phyloP scores from a whole-genome alignment of 2,113 vertebrate genomes.

The Vulpes vulpes region DNA sequence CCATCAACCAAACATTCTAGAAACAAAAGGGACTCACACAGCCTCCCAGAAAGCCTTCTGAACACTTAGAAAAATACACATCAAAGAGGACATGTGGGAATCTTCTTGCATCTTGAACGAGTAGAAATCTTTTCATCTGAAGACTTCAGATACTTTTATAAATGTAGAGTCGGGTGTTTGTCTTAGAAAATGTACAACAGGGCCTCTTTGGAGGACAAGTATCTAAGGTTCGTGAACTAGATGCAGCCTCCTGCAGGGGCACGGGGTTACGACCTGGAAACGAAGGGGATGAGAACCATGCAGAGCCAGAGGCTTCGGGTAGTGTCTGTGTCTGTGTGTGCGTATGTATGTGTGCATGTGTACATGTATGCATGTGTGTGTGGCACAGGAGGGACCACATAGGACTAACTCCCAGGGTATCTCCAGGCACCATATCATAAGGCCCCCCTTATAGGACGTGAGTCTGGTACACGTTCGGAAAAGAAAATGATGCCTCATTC shows the following conservation, averaged over 20 bases:
- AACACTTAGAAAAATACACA: not conserved
- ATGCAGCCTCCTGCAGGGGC: not conserved
- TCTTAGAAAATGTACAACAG: not conserved
- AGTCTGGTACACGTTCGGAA: too few species aligned
- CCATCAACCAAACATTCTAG: not conserved
- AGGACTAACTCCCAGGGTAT: not conserved
- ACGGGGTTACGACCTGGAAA: rapidly evolving
- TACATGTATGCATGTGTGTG: not conserved
- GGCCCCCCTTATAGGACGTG: rapidly evolving
- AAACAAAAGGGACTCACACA: not conserved
- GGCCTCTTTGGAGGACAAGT: not conserved
- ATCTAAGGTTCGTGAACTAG: rapidly evolving
- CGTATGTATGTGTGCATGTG: rapidly evolving
- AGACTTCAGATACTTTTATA: not conserved
- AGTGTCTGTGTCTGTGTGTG: not conserved
- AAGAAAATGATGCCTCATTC: rapidly evolving
- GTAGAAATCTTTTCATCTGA: not conserved
- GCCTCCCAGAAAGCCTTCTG: not conserved
- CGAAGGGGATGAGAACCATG: rapidly evolving
- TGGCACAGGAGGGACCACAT: rapidly evolving
- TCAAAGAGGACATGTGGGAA: not conserved
- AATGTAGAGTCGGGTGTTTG: rapidly evolving
- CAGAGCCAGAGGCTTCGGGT: rapidly evolving
- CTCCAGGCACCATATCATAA: rapidly evolving
- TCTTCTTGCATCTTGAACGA: not conserved